A percentile compares a stretch with the other conserved stretches of the same genome.
Conservation (phyloP, 2,113 vertebrate species). For the Phrynosoma platyrhinos region DNA sequence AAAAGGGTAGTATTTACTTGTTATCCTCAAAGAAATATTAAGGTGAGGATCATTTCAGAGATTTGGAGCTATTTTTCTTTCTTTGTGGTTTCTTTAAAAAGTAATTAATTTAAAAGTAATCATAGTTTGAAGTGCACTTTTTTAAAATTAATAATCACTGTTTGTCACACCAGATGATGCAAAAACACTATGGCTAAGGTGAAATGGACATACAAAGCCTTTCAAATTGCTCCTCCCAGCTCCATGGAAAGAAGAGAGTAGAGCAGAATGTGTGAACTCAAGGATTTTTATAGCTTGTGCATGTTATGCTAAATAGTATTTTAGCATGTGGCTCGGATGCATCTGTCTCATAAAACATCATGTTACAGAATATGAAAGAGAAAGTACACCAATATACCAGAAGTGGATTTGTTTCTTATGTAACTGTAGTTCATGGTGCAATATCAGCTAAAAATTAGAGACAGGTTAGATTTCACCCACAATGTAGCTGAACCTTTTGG, state of each 20-base stretch:
- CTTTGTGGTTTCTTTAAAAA: no score
- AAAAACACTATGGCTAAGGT: no score
- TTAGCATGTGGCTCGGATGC: no score
- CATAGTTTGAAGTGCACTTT: no score
- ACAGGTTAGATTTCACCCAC: not conserved
- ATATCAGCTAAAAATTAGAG: conserved; percentile 43
- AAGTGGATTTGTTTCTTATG: not conserved
- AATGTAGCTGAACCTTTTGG: not conserved
- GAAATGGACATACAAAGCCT: not conserved
- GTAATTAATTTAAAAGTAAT: no score
- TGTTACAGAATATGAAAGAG: not conserved
- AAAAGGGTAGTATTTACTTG: no score
- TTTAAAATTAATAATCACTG: not conserved
- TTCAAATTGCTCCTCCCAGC: not conserved
- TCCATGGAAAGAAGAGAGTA: not conserved
- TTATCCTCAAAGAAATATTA: no score
- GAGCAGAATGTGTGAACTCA: not conserved
- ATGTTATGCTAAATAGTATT: not conserved
- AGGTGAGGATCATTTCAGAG: no score
- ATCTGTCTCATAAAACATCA: not conserved
- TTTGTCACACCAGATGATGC: not conserved
- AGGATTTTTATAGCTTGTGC: not conserved
- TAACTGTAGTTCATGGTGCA: not conserved
- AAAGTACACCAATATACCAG: no score
- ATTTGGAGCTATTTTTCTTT: no score